These are phyloP conservation scores for Halictus quadricinctus DNA, from an alignment of 2,888 invertebrate species.

Conservation along the genomic window DNA sequence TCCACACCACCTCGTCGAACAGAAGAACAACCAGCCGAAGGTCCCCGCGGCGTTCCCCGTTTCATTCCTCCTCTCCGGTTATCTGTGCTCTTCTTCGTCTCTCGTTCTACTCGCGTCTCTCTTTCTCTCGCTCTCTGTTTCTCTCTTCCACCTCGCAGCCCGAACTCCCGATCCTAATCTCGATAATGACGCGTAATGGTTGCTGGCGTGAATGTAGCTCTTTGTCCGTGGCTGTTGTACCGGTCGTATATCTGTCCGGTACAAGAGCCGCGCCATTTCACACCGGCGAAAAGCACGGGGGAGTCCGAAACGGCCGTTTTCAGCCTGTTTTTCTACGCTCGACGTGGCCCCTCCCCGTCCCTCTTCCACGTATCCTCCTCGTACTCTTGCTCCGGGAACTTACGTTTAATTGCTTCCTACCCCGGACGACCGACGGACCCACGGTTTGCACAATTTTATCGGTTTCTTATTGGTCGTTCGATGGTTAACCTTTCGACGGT, in stretches of 20 bases:
- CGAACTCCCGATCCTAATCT: constrained; percentile 81
- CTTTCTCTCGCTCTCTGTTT: constrained; percentile 18
- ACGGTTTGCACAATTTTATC: constrained; percentile 18
- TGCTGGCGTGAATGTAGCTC: constrained; percentile 81
- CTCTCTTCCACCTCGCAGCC: constrained; percentile 27
- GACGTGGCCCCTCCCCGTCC: constrained; percentile 15
- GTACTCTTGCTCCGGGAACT: constrained; percentile 39
- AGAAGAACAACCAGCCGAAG: constrained; percentile 57
- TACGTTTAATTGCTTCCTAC: constrained; percentile 59
- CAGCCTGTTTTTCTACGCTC: constrained; percentile 61
- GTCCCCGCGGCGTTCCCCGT: constrained; percentile 58
- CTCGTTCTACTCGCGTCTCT: neutral
- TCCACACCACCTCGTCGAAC: constrained; percentile 54
- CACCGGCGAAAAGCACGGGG: constrained; percentile 73
- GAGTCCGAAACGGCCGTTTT: constrained; percentile 67
- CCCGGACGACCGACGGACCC: neutral
- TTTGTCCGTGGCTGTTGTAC: constrained; percentile 78
- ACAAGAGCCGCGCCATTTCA: constrained; percentile 76
- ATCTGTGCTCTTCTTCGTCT: constrained; percentile 33
- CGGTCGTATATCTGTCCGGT: constrained; percentile 73
- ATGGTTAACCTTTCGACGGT: neutral
- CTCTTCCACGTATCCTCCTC: neutral
- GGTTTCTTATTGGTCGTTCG: neutral
- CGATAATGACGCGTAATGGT: constrained; percentile 82
- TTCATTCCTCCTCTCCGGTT: constrained; percentile 32